phyloP scores from a whole-genome alignment of 2,113 vertebrate genomes.

The Prinia subflava region DNA sequence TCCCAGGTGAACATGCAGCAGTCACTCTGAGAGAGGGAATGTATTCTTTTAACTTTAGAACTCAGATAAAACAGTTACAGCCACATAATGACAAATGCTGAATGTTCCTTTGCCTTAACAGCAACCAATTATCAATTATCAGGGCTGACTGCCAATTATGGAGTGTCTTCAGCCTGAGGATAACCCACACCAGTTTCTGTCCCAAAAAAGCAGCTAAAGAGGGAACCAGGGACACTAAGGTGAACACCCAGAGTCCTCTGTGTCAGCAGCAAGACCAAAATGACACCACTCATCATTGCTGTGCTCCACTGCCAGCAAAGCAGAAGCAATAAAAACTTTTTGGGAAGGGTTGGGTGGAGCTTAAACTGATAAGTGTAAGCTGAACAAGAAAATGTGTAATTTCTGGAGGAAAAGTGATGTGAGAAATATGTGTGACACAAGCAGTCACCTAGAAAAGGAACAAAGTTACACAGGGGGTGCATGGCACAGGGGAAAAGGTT shows the following conservation, averaged over 20 bases:
- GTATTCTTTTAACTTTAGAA: background rate
- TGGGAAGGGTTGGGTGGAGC: background rate
- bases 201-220: background rate
- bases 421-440: background rate
- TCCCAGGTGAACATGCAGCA: background rate
- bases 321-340: background rate
- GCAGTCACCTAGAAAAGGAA: background rate
- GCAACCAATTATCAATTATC: background rate
- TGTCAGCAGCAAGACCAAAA: background rate
- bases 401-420: background rate
- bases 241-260: background rate
- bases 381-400: background rate
- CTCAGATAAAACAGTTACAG: background rate
- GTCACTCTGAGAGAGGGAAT: background rate
- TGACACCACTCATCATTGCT: background rate
- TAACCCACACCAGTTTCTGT: background rate
- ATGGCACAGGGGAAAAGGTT: background rate
- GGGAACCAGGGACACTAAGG: background rate
- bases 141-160: background rate
- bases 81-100: background rate
- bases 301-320: background rate
- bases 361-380: background rate
- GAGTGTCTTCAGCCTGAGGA: background rate
- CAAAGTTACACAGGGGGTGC: fast-evolving
- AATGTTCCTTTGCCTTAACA: background rate